Evolutionary conservation across 1,140 invertebrate genomes (phyloP).

Genomic region (Plodia interpunctella): DNA sequence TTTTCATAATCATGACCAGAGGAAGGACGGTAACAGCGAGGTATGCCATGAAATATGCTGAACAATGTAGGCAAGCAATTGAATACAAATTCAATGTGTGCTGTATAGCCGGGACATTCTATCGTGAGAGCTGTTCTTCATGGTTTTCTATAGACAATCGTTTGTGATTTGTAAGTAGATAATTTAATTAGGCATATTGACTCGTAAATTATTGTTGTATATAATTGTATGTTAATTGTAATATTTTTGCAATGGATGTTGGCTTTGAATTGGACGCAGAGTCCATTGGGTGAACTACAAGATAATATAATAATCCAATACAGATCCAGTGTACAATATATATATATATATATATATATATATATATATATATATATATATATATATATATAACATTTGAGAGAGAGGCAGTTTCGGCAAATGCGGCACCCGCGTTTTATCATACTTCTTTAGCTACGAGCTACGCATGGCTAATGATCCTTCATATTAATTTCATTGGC

Average conservation of each 20-base stretch:
- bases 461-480: too few species aligned
- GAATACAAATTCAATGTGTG: not conserved
- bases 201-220: not conserved
- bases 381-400: too few species aligned
- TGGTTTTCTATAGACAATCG: not conserved
- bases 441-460: too few species aligned
- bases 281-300: too few species aligned
- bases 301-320: too few species aligned
- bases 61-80: conserved; percentile 6
- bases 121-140: not conserved
- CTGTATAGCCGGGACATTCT: not conserved
- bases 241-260: not conserved
- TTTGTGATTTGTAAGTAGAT: not conserved
- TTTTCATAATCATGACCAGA: not conserved
- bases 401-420: too few species aligned
- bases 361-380: too few species aligned
- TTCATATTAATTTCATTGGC: too few species aligned
- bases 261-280: too few species aligned
- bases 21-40: conserved; percentile 1
- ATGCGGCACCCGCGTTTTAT: too few species aligned
- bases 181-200: not conserved
- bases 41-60: not conserved
- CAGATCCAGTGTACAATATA: too few species aligned
- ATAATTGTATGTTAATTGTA: not conserved
- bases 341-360: too few species aligned